Evolutionary conservation across 2,113 vertebrate genomes (phyloP).

Genomic region (Urocitellus parryii): DNA sequence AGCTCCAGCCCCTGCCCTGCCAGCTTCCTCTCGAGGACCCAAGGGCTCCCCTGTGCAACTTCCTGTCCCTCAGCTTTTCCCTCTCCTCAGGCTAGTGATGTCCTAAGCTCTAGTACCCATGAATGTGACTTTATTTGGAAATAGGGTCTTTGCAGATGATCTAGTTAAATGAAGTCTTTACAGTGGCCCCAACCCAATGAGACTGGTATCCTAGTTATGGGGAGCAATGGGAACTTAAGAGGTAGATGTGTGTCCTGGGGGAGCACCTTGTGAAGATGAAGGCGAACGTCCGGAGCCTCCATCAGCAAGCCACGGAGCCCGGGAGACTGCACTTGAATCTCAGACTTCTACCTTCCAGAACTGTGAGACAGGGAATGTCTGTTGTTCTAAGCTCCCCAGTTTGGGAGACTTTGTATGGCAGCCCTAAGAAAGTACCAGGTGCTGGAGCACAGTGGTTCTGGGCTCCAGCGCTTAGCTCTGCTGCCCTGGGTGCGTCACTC

Average conservation of each 20-base stretch:
- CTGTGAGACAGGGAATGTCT: not conserved
- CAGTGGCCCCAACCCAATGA: not conserved
- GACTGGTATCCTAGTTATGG: not conserved
- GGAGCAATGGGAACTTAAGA: not conserved
- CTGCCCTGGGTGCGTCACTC: not conserved
- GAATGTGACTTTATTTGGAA: no score
- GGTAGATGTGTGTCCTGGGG: not conserved
- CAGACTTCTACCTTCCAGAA: not conserved
- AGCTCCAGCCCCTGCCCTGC: no score
- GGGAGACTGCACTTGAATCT: not conserved
- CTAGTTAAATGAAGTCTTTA: no score
- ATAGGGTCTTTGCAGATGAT: no score
- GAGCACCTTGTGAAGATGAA: not conserved
- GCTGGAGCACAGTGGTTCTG: rapidly evolving
- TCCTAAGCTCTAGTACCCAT: not conserved
- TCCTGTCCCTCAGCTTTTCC: not conserved
- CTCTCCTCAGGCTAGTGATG: not conserved
- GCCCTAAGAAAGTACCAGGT: not conserved
- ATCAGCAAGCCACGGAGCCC: not conserved
- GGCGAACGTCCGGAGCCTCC: rapidly evolving
- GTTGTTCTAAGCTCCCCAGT: not conserved
- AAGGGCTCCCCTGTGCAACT: not conserved
- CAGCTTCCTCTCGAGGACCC: not conserved
- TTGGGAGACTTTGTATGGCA: not conserved
- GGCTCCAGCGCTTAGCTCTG: not conserved